phyloP scores from a whole-genome alignment of 2,888 invertebrate species.

The Xestobium rufovillosum region DNA sequence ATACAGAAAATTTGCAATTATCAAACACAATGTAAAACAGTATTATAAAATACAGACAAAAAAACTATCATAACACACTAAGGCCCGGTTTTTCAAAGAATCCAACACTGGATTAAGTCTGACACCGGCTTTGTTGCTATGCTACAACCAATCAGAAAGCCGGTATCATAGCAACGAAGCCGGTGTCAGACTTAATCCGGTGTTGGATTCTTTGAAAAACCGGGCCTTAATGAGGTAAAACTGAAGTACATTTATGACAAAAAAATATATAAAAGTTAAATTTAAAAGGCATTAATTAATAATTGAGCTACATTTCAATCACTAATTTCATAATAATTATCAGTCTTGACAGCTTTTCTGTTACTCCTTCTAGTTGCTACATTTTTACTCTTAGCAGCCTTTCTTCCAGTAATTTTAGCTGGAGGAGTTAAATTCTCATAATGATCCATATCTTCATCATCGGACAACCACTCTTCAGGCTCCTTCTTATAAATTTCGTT shows the following conservation, averaged over 20 bases:
- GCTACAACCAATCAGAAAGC: too few species aligned
- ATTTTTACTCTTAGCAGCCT: constrained; percentile 22
- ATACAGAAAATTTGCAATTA: too few species aligned
- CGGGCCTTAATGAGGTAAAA: too few species aligned
- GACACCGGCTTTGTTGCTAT: too few species aligned
- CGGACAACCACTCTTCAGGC: constrained; percentile 20
- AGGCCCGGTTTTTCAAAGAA: too few species aligned
- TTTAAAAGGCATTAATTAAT: neutral
- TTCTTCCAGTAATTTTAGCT: constrained; percentile 25
- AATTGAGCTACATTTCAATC: constrained; percentile 23
- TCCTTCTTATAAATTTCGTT: constrained; percentile 15
- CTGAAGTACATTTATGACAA: constrained; percentile 8
- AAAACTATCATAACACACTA: too few species aligned
- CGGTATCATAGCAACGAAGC: too few species aligned
- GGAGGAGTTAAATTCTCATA: constrained; percentile 23
- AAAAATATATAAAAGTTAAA: constrained; percentile 8
- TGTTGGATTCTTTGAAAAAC: too few species aligned
- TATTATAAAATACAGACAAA: too few species aligned
- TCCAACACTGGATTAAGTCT: too few species aligned
- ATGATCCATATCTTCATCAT: constrained; percentile 29
- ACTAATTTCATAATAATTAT: constrained; percentile 26
- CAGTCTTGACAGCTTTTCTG: constrained; percentile 30
- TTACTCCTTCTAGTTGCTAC: constrained; percentile 29
- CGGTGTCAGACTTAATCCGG: too few species aligned
- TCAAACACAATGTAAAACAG: too few species aligned